Base-by-base conservation (phyloP, 2,797 vertebrate genomes). In the Knipowitschia caucasica region DNA sequence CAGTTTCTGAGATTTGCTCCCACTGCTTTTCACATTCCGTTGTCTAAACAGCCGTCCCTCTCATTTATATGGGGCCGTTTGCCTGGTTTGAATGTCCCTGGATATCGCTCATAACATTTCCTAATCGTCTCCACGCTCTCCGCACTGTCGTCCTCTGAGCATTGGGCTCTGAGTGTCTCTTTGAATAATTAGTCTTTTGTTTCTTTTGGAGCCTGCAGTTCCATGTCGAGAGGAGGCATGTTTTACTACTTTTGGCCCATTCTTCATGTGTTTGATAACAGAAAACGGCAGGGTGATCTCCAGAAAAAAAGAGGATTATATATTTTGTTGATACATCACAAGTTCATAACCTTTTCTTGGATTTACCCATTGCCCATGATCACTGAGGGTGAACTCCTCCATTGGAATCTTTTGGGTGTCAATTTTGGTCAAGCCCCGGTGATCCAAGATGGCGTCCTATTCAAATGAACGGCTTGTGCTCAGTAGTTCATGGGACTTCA, bases 161-260 rank as follows among this genome's bases (percentile, higher is more conserved):
- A 47, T 65, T 51, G 34, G 34, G 62, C 49, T 20, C 12, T 43
- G 43, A 24, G 49, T 33, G 24, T 51, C 30, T 52, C 38, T 64
- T 53, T 50, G 34, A 67, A 63, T 58, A 47, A 62, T 64, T 36
- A 64, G 49, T 50, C 54, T 67, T 53, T 20, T 38, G 20, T 42
- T 42, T 20, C 52, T 36, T 58, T 62, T 34, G 21, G 4, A 33
- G 36, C 18, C 0, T 43, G 36, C 24, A 5, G 27, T 38, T 36
- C 26, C 5, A 23, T 36, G 21, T 50, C 10, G 17, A 45, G 50
- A 44, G 46, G 33, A 49, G 34, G 18, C 50, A 61, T 2, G 4
- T 47, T 15, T 66, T 17, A 12, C 39, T 27, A 6, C 9, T 47
- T 39, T 70, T 1, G 69, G 63, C 56, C 61, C 12, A 34, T 34